Evolutionary conservation across 2,797 vertebrate genomes (phyloP), one percentile per base, ranked within the genome.

Genomic region (Selene dorsalis): DNA sequence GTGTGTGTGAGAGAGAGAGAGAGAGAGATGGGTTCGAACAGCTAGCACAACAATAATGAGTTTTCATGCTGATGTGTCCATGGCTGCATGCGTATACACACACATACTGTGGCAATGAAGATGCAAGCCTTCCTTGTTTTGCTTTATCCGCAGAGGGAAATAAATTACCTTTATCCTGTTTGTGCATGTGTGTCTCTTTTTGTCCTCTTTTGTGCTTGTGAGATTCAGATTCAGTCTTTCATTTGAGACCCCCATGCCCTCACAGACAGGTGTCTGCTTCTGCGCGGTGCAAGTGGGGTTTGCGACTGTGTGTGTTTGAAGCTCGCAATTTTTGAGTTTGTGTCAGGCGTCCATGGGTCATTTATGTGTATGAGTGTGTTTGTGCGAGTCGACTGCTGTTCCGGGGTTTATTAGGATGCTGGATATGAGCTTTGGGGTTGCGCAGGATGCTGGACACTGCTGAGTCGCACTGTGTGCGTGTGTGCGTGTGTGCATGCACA

Each of bases 111-210:
- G 69, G 60, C 73, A 80, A 89, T 83, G 84, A 69, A 61, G 77
- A 93, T 81, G 84, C 89, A 92, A 90, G 90, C 87, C 64, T 85
- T 80, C 69, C 69, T 78, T 77, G 86, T 90, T 88, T 87, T 88
- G 69, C 87, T 69, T 89, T 80, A 87, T 82, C 80, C 79, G 77
- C 83, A 79, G 75, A 86, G 89, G 82, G 79, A 93, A 93, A 94
- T 92, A 94, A 94, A 94, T 94, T 90, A 93, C 90, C 89, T 92
- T 93, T 88, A 91, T 94, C 89, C 88, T 91, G 80, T 83, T 62
- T 66, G 66, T 73, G 63, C 53, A 14, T 69, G 57, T 79, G 58
- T 75, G 61, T 71, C 47, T 84, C 53, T 75, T 74, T 89, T 80
- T 92, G 84, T 88, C 84, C 87, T 84, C 88, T 84, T 92, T 92